These are phyloP conservation scores for Aplysia californica DNA, from an alignment of 1,140 invertebrate species.

Conservation along the genomic window DNA sequence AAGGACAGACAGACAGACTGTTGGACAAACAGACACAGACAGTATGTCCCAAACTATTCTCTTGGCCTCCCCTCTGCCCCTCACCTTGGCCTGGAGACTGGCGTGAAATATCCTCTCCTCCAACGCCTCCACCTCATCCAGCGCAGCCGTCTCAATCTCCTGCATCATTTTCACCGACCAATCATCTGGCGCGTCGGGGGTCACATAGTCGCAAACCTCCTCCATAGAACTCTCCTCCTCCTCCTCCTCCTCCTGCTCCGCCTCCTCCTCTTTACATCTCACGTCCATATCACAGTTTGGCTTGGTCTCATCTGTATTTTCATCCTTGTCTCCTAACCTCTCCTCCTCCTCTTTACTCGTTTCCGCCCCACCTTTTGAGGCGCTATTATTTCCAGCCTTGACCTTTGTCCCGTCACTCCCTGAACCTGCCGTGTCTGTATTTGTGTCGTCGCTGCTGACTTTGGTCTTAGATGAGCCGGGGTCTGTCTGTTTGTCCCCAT, in stretches of 20 bases:
- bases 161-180: constrained; percentile 82
- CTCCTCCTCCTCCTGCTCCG: constrained; percentile 24
- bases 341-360: constrained; percentile 30
- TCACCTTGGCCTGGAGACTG: constrained; percentile 88
- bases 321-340: no score
- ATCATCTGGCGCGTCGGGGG: constrained; percentile 45
- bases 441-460: neutral
- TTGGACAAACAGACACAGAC: no score
- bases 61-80: no score
- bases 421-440: neutral
- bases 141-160: constrained; percentile 81
- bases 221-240: constrained; percentile 26
- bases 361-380: constrained; percentile 36
- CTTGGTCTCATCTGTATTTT: no score
- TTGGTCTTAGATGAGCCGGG: no score
- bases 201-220: constrained; percentile 42
- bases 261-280: constrained; percentile 16
- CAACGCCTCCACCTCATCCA: constrained; percentile 90
- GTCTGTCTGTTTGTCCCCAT: no score
- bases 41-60: no score
- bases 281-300: no score
- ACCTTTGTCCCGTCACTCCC: neutral
- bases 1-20: no score
- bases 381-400: neutral
- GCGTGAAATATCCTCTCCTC: constrained; percentile 93